Conservation (phyloP, 2,113 vertebrate genomes). For the Lycaon pictus region DNA sequence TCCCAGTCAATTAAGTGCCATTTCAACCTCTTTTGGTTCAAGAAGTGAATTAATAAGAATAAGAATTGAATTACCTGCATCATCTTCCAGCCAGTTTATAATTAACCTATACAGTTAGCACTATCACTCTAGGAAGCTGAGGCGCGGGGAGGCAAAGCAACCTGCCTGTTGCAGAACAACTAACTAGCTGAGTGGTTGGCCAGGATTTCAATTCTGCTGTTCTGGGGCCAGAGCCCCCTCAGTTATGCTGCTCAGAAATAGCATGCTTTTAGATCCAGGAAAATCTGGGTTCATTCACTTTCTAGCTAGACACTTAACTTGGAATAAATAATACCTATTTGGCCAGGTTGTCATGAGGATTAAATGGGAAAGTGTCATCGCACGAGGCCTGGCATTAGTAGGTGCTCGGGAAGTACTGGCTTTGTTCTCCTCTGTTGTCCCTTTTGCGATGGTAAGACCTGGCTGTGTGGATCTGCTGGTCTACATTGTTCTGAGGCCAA, state of each 20-base stretch:
- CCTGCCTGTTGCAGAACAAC: rapidly evolving
- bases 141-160: rapidly evolving
- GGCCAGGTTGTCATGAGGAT: not conserved
- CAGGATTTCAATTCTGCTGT: not conserved
- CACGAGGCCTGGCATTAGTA: not conserved
- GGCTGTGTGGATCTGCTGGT: rapidly evolving
- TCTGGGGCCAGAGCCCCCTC: not conserved
- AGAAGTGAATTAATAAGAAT: not conserved
- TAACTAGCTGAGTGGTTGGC: too few relatives aligned
- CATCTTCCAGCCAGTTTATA: not conserved
- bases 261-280: not conserved
- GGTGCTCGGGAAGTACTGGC: not conserved
- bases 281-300: not conserved
- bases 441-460: not conserved
- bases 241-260: too few relatives aligned
- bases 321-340: not conserved
- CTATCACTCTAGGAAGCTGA: not conserved
- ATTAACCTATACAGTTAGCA: too few relatives aligned
- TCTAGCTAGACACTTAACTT: not conserved
- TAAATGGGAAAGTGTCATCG: not conserved
- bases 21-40: not conserved
- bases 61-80: not conserved
- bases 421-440: not conserved
- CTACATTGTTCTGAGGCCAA: not conserved
- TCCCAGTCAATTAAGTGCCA: not conserved